phyloP scores from a whole-genome alignment of 1,140 invertebrate species.

The Drosophila bocqueti region DNA sequence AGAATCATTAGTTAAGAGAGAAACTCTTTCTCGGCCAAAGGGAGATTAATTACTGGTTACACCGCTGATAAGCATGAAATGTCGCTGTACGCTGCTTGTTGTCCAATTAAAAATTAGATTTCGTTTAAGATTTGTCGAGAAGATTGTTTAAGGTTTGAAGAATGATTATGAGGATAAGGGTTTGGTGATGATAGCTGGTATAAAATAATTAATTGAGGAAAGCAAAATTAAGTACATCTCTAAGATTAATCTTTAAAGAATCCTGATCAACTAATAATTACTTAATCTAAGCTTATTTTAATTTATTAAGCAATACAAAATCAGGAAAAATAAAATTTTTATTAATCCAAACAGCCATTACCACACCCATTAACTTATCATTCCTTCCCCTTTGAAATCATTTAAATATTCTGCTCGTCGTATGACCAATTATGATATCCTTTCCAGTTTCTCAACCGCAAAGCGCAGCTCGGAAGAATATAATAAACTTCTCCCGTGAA shows the following conservation, averaged over 20 bases:
- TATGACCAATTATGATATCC: constrained; percentile 31
- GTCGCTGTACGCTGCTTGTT: constrained; percentile 43
- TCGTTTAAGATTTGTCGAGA: constrained; percentile 25
- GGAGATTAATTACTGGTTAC: constrained; percentile 43
- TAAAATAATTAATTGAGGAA: neutral
- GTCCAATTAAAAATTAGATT: constrained; percentile 59
- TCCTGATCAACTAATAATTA: too few relatives aligned
- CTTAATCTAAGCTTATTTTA: too few relatives aligned
- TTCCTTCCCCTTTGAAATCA: constrained; percentile 3
- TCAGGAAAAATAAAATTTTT: too few relatives aligned
- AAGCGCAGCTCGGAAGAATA: neutral
- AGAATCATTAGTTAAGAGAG: constrained; percentile 35
- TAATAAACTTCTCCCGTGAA: constrained; percentile 15
- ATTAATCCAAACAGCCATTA: too few relatives aligned
- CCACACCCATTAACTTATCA: neutral
- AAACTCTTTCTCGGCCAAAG: constrained; percentile 7
- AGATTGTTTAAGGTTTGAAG: neutral
- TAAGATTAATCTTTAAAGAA: too few relatives aligned
- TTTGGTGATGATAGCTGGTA: neutral
- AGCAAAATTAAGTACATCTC: too few relatives aligned
- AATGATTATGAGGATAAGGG: constrained; percentile 21
- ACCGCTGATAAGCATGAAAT: constrained; percentile 50
- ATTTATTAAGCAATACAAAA: too few relatives aligned
- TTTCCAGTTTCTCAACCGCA: constrained; percentile 29
- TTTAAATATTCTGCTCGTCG: constrained; percentile 16